Percentiles rank a stretch among this genome's conserved stretches.
Conservation (phyloP, 1,140 invertebrate species). For the Apis laboriosa region DNA sequence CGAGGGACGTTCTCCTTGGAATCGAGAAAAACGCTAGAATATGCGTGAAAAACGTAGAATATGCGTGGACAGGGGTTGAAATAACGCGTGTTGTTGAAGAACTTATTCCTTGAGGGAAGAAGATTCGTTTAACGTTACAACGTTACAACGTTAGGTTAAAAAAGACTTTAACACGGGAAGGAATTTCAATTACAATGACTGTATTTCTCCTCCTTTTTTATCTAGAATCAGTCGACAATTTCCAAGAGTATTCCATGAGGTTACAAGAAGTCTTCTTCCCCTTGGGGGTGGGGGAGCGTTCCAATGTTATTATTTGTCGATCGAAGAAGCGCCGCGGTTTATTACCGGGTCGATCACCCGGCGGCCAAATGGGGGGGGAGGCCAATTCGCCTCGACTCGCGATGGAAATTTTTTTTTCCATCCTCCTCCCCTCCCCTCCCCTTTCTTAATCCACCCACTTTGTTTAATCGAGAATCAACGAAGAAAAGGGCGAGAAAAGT, state of each 20-base stretch:
- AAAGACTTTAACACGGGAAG: no score
- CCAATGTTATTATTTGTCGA: background rate
- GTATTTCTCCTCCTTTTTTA: no score
- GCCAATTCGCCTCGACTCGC: no score
- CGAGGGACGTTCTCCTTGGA: background rate
- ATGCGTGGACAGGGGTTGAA: no score
- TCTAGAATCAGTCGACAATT: no score
- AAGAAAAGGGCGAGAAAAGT: background rate
- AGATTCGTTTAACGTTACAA: no score
- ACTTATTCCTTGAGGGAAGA: no score
- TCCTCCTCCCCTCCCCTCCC: no score
- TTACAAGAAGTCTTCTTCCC: background rate
- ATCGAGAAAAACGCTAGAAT: background rate
- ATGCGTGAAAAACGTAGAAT: no score
- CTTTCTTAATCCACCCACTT: constrained; percentile 15
- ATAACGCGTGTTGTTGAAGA: no score
- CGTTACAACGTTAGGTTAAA: no score
- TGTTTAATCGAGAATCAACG: constrained; percentile 24
- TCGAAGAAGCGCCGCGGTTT: background rate
- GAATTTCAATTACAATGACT: no score
- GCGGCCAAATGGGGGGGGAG: background rate
- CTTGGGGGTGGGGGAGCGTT: background rate
- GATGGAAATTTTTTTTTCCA: background rate
- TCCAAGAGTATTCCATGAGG: background rate
- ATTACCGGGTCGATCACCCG: background rate